Conservation (phyloP, 1,140 invertebrate species). For the Lasioglossum albipes region DNA sequence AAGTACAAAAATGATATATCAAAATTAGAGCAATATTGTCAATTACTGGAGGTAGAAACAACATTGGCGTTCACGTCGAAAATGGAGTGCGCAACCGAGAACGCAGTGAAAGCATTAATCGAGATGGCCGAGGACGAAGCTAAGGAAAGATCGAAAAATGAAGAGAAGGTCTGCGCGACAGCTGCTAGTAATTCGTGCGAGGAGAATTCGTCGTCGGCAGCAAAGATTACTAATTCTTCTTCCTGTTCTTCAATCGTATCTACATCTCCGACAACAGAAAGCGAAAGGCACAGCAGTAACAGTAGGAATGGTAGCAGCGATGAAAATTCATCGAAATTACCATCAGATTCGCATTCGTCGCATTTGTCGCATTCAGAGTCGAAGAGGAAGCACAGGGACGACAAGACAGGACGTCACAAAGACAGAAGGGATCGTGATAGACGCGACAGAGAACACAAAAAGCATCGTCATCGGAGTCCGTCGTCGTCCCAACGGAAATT, state of each 20-base stretch:
- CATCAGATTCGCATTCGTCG: constrained; percentile 19
- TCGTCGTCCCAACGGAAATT: constrained; percentile 41
- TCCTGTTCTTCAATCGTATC: constrained; percentile 40
- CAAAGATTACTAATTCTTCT: constrained; percentile 13
- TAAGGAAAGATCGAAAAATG: constrained; percentile 68
- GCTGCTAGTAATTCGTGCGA: constrained; percentile 20
- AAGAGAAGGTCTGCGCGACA: constrained; percentile 32
- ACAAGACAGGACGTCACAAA: constrained; percentile 65
- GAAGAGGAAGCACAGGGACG: constrained; percentile 56
- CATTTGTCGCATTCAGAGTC: constrained; percentile 34
- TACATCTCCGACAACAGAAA: constrained; percentile 52
- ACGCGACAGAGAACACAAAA: constrained; percentile 61
- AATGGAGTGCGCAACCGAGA: constrained; percentile 76
- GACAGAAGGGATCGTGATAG: constrained; percentile 64
- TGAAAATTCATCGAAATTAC: constrained; percentile 55
- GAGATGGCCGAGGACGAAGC: constrained; percentile 79
- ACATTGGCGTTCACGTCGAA: constrained; percentile 72
- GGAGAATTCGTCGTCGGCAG: background rate
- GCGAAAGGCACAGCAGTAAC: constrained; percentile 45
- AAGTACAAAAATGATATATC: constrained; percentile 64
- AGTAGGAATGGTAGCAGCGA: constrained; percentile 51
- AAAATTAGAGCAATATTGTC: constrained; percentile 67
- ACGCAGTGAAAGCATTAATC: constrained; percentile 77
- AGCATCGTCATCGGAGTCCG: constrained; percentile 61
- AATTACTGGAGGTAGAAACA: constrained; percentile 71